These are phyloP conservation scores for Melanostoma scalare DNA, from an alignment of 2,888 invertebrate species.

Conservation along the genomic window DNA sequence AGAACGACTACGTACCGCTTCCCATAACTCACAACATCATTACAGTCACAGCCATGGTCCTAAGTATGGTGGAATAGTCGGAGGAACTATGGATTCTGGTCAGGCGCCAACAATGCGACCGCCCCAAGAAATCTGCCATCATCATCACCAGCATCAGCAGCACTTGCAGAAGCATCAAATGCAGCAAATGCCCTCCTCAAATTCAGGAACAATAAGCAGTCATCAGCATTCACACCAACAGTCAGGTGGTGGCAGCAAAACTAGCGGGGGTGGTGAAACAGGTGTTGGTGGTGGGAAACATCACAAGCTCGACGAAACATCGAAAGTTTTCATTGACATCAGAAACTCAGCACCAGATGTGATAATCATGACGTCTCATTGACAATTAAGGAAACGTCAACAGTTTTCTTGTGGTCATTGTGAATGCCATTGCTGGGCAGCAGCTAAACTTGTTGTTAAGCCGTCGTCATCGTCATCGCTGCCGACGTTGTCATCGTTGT, in stretches of 20 bases:
- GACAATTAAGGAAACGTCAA: constrained; percentile 83
- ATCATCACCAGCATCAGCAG: constrained; percentile 81
- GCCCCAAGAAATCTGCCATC: constrained; percentile 78
- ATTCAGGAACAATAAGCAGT: constrained; percentile 57
- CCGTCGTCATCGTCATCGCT: background rate
- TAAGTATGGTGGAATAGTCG: constrained; percentile 41
- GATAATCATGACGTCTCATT: constrained; percentile 89
- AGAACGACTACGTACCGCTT: constrained; percentile 77
- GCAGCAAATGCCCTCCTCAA: constrained; percentile 71
- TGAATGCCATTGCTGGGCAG: constrained; percentile 41
- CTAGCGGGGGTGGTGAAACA: constrained; percentile 42
- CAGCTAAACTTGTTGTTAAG: constrained; percentile 27
- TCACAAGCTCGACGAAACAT: constrained; percentile 80
- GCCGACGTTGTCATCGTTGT: background rate
- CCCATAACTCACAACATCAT: constrained; percentile 74
- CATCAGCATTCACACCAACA: constrained; percentile 71
- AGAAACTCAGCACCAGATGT: constrained; percentile 95
- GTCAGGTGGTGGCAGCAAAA: constrained; percentile 45
- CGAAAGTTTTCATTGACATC: constrained; percentile 90
- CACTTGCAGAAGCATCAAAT: constrained; percentile 78
- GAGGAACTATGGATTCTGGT: constrained; percentile 57
- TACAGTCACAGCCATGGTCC: constrained; percentile 70
- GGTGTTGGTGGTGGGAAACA: constrained; percentile 72
- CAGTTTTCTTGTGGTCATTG: constrained; percentile 64
- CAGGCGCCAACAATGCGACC: constrained; percentile 59